These are phyloP conservation scores for Lepisosteus oculatus DNA, from an alignment of 2,113 vertebrate species.

Conservation along the genomic window DNA sequence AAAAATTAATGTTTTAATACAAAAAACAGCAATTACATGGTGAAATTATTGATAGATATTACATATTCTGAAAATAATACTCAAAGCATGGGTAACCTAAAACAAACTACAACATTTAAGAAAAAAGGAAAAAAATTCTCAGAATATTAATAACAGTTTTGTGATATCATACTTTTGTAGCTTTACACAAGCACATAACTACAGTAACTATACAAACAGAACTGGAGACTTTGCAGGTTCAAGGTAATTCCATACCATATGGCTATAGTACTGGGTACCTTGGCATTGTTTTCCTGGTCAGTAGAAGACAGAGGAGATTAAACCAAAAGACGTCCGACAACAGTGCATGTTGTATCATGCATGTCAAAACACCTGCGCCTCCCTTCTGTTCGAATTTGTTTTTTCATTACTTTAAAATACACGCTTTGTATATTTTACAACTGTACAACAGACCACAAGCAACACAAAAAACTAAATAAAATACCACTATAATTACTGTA, in stretches of 20 bases:
- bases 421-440: too few species aligned
- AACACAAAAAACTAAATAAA: background rate
- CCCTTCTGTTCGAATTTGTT: slow-evolving; percentile 5
- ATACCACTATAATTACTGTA: background rate
- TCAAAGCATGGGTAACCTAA: too few species aligned
- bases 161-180: too few species aligned
- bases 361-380: slow-evolving; percentile 7
- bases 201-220: background rate
- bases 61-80: too few species aligned
- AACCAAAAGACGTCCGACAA: too few species aligned
- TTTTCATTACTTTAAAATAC: background rate
- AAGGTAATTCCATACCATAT: slow-evolving; percentile 8
- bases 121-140: too few species aligned
- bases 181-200: background rate
- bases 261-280: slow-evolving; percentile 5
- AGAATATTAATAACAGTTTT: too few species aligned
- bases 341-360: background rate
- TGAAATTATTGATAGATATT: too few species aligned
- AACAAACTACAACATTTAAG: too few species aligned
- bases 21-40: too few species aligned
- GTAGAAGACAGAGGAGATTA: slow-evolving; percentile 2
- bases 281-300: slow-evolving; percentile 12
- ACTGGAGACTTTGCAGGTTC: background rate
- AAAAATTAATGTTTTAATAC: too few species aligned
- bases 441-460: background rate